Conservation (phyloP, 1,140 invertebrate species). For the Tachypleus tridentatus region DNA sequence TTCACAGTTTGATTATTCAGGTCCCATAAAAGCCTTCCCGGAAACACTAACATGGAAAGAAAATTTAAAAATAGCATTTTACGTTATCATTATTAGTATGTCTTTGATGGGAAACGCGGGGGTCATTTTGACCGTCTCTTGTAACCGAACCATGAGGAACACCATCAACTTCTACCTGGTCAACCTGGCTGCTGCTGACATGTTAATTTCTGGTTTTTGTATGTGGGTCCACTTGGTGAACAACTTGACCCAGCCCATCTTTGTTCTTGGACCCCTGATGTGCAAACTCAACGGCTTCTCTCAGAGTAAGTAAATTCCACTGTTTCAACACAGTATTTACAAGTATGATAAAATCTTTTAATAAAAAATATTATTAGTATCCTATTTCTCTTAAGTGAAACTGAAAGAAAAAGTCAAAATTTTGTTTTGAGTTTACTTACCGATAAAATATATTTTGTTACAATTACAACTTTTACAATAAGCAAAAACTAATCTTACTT, state of each 20-base stretch:
- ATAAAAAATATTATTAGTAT: too few species aligned
- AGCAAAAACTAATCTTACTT: too few species aligned
- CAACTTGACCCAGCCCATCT: constrained; percentile 29
- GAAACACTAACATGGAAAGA: constrained; percentile 25
- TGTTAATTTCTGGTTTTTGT: constrained; percentile 35
- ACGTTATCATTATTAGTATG: constrained; percentile 26
- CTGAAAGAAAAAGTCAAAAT: too few species aligned
- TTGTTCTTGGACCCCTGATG: constrained; percentile 35
- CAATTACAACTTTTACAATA: too few species aligned
- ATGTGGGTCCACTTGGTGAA: constrained; percentile 40
- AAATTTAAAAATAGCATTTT: constrained; percentile 30
- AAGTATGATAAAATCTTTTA: too few species aligned
- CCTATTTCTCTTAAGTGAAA: too few species aligned
- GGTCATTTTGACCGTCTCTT: constrained; percentile 40
- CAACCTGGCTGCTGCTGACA: constrained; percentile 35
- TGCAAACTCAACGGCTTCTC: constrained; percentile 41
- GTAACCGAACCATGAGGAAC: constrained; percentile 34
- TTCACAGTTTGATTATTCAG: too few species aligned
- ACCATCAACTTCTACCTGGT: constrained; percentile 37
- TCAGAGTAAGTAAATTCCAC: constrained; percentile 34
- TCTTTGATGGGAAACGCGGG: constrained; percentile 38
- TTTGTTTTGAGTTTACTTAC: too few species aligned
- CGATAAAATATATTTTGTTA: too few species aligned
- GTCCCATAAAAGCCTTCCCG: constrained; percentile 13
- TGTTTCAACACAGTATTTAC: neutral